These are phyloP conservation scores for Diachasmimorpha longicaudata DNA, from an alignment of 1,140 invertebrate genomes.

Conservation along the genomic window DNA sequence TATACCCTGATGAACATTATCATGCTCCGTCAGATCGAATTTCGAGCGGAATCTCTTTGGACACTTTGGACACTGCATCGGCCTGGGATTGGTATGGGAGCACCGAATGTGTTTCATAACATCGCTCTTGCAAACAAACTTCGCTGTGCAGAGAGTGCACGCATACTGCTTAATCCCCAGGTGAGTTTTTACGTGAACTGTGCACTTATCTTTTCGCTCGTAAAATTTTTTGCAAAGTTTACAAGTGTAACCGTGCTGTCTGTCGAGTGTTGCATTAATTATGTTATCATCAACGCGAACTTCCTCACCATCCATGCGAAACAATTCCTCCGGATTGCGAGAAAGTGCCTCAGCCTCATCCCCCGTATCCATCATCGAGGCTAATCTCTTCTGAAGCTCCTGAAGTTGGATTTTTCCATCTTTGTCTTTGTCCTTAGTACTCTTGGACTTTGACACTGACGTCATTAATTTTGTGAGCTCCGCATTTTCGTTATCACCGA, in stretches of 20 bases:
- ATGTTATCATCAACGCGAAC: conserved; percentile 60
- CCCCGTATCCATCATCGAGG: conserved; percentile 25
- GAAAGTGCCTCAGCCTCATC: background rate
- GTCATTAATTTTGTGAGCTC: conserved; percentile 53
- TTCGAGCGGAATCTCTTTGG: conserved; percentile 61
- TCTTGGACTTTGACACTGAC: conserved; percentile 38
- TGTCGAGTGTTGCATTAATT: conserved; percentile 46
- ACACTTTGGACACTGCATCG: conserved; percentile 58
- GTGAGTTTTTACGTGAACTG: conserved; percentile 73
- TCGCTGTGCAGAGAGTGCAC: conserved; percentile 69
- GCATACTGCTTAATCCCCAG: conserved; percentile 73
- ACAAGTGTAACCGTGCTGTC: conserved; percentile 53
- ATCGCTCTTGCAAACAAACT: conserved; percentile 61
- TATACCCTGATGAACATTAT: conserved; percentile 59
- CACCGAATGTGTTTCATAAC: conserved; percentile 62
- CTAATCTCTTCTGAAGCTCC: conserved; percentile 45
- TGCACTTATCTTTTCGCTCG: conserved; percentile 58
- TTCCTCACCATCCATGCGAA: conserved; percentile 58
- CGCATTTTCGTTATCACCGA: conserved; percentile 48
- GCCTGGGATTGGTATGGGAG: conserved; percentile 59
- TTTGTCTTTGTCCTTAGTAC: conserved; percentile 33
- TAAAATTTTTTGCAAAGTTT: conserved; percentile 57
- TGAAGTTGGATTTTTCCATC: conserved; percentile 41
- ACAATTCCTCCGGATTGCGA: conserved; percentile 56
- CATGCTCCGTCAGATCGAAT: conserved; percentile 59